Conservation (phyloP, 2,113 vertebrate genomes). For the Amblyornis subalaris region DNA sequence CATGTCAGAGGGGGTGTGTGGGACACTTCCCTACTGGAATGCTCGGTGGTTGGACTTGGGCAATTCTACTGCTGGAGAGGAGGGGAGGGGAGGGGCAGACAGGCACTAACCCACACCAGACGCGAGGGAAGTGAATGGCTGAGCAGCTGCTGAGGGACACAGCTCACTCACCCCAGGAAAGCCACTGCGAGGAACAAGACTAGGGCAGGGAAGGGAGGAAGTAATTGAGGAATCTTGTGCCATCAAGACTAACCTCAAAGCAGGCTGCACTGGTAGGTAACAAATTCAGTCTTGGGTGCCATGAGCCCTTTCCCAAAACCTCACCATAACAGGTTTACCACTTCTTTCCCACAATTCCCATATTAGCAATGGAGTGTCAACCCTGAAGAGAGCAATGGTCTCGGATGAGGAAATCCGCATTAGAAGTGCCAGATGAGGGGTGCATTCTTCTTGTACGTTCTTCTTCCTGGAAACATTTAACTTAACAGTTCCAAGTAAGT, state of each 20-base stretch:
- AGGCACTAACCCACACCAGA: not conserved
- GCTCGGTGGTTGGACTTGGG: not conserved
- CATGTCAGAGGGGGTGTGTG: not conserved
- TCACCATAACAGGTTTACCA: not conserved
- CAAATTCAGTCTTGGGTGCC: not conserved
- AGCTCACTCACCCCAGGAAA: not conserved
- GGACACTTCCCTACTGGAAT: not conserved
- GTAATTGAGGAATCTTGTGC: not conserved
- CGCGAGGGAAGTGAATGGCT: not conserved
- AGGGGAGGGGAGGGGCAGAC: not conserved
- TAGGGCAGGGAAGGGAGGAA: not conserved
- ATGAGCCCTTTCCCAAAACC: not conserved
- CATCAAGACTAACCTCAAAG: constrained; percentile 6
- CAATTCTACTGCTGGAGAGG: not conserved
- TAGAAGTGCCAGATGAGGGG: constrained; percentile 40
- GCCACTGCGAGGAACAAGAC: not conserved
- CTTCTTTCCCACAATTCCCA: not conserved
- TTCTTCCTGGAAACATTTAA: constrained; percentile 63
- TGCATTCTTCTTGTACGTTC: constrained; percentile 33
- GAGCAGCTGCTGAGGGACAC: not conserved
- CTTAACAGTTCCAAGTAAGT: constrained; percentile 96
- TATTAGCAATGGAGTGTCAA: constrained; percentile 1
- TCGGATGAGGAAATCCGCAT: constrained; percentile 10
- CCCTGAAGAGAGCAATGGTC: constrained; percentile 49
- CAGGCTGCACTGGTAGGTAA: not conserved